Percentiles rank a stretch among this genome's conserved stretches.
Evolutionary conservation across 1,140 invertebrate genomes (phyloP).

Genomic region (Galleria mellonella): DNA sequence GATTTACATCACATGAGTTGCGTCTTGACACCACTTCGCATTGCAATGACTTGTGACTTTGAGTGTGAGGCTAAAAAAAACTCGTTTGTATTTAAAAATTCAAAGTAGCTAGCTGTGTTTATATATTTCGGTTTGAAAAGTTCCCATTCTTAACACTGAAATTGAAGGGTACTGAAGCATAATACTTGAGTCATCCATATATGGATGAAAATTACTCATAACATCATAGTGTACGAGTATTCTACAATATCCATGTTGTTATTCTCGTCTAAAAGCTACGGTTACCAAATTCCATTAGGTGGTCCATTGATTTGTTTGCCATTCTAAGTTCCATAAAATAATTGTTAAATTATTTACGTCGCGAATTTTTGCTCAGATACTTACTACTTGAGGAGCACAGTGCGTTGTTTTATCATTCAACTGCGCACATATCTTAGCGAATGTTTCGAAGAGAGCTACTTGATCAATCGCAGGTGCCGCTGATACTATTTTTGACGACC

Average conservation of each 20-base stretch:
- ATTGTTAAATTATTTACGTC: background rate
- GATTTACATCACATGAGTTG: slow-evolving; percentile 22
- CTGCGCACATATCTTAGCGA: slow-evolving; percentile 50
- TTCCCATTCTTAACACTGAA: too few relatives aligned
- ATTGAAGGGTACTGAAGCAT: too few relatives aligned
- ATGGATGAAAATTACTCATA: too few relatives aligned
- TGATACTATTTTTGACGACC: slow-evolving; percentile 25
- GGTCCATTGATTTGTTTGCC: too few relatives aligned
- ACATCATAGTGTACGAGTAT: too few relatives aligned
- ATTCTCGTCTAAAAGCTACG: too few relatives aligned
- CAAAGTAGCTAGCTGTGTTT: background rate
- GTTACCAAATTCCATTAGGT: too few relatives aligned
- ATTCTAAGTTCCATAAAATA: too few relatives aligned
- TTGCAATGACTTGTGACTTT: slow-evolving; percentile 61
- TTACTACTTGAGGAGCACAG: slow-evolving; percentile 28
- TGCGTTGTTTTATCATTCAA: slow-evolving; percentile 33
- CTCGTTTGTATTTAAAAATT: background rate
- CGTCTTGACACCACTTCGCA: slow-evolving; percentile 39
- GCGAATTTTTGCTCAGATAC: background rate
- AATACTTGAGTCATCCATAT: too few relatives aligned
- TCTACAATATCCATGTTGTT: too few relatives aligned
- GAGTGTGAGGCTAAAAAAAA: slow-evolving; percentile 31
- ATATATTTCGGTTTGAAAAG: too few relatives aligned
- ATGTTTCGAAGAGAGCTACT: slow-evolving; percentile 42
- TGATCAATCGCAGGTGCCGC: slow-evolving; percentile 25